These are phyloP conservation scores for Pachypanchax playfairii DNA, from an alignment of 2,113 vertebrate species.

Conservation along the genomic window DNA sequence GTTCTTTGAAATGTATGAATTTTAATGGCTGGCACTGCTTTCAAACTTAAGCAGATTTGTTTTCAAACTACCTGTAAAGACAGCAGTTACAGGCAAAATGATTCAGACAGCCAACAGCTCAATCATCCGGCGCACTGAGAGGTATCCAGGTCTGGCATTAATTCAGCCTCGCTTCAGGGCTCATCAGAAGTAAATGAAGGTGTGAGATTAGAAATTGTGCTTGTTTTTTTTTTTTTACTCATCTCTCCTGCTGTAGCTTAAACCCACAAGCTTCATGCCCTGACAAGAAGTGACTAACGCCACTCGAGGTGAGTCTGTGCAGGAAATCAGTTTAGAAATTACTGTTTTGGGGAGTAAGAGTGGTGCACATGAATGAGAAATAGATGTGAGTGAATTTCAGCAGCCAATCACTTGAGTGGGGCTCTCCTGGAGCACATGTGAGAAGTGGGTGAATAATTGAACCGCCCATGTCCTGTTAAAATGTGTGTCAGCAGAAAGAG, in stretches of 20 bases:
- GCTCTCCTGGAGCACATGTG: constrained; percentile 72
- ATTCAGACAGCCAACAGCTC: constrained; percentile 49
- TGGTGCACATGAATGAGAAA: constrained; percentile 66
- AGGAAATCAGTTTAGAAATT: constrained; percentile 75
- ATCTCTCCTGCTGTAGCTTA: constrained; percentile 4
- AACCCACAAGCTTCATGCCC: constrained; percentile 60
- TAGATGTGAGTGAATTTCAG: constrained; percentile 73
- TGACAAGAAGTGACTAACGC: constrained; percentile 64
- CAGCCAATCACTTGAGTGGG: constrained; percentile 79
- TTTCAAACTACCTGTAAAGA: constrained; percentile 51
- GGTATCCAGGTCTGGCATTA: constrained; percentile 66
- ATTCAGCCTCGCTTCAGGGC: constrained; percentile 61
- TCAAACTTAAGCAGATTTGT: constrained; percentile 26
- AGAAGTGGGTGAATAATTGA: constrained; percentile 75
- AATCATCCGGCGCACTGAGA: constrained; percentile 52
- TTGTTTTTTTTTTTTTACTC: neutral
- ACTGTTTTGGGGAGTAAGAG: constrained; percentile 70
- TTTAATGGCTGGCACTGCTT: constrained; percentile 14
- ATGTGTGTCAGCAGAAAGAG: constrained; percentile 53
- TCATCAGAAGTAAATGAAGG: constrained; percentile 76
- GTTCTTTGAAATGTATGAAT: constrained; percentile 31
- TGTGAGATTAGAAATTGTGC: constrained; percentile 65
- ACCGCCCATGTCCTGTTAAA: constrained; percentile 56
- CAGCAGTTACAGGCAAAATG: constrained; percentile 33
- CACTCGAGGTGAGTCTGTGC: constrained; percentile 71